Evolutionary conservation across 92 coral and sea anemone species (phyloP).

Genomic region (Pocillopora grandis): DNA sequence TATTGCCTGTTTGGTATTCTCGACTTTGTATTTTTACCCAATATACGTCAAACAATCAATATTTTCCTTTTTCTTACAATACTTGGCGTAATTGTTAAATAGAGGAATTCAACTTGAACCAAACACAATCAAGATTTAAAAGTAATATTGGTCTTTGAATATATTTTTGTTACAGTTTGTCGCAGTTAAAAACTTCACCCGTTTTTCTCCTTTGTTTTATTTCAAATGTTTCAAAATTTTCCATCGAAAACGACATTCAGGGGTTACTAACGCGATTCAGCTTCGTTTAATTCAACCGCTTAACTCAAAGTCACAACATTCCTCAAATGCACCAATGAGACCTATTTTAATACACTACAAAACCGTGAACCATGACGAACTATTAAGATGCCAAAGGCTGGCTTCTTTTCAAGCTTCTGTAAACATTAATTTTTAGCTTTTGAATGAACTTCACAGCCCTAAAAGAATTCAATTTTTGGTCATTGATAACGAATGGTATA

Average conservation of each 20-base stretch:
- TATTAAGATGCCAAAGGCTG: not conserved
- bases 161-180: not conserved
- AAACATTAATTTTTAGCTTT: not conserved
- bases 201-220: not conserved
- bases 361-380: too few species aligned
- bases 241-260: too few species aligned
- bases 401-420: not conserved
- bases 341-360: not conserved
- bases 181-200: not conserved
- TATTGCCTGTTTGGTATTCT: conserved; percentile 23
- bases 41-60: conserved; percentile 26
- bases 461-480: not conserved
- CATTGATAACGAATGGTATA: not conserved
- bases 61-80: conserved; percentile 7
- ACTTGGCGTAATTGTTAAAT: not conserved
- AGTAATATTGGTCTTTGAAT: conserved; percentile 9
- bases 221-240: not conserved
- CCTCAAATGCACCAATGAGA: not conserved
- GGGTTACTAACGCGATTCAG: not conserved
- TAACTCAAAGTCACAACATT: not conserved
- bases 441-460: not conserved
- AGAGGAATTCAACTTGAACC: not conserved
- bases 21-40: conserved; percentile 37
- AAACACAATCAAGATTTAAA: conserved; percentile 4
- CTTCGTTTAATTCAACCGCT: not conserved